Conservation (phyloP, 2,797 vertebrate species). For the Poeciliopsis infans region DNA sequence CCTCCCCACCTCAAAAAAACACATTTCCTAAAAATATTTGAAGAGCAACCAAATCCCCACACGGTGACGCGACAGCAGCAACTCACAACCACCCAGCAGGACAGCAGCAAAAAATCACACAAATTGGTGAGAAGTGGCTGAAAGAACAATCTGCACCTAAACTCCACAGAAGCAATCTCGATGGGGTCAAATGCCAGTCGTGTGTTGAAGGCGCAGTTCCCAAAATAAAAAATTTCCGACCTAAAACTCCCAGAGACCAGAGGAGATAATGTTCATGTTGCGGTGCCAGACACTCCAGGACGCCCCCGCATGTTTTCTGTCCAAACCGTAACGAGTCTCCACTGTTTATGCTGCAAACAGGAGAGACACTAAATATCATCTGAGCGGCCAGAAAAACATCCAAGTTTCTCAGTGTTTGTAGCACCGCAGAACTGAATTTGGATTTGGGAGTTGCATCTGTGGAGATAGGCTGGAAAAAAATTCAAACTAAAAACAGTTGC, state of each 20-base stretch:
- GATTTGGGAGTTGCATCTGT: background rate
- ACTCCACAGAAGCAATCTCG: background rate
- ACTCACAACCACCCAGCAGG: background rate
- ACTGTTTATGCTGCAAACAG: background rate
- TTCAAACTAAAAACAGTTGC: no score
- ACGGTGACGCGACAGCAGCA: background rate
- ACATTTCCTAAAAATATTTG: slow-evolving; percentile 3
- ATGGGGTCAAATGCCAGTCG: background rate
- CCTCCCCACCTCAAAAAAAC: background rate
- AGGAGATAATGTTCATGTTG: background rate
- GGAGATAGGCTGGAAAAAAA: background rate
- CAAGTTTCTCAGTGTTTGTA: background rate
- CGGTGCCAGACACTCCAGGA: background rate
- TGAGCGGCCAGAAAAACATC: background rate
- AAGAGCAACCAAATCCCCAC: background rate
- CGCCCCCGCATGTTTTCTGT: background rate
- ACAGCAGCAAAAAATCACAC: background rate
- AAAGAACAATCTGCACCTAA: background rate
- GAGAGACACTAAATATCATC: background rate
- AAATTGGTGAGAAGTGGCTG: slow-evolving; percentile 6
- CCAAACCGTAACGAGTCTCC: background rate
- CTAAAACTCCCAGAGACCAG: background rate
- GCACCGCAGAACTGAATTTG: background rate
- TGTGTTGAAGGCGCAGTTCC: background rate
- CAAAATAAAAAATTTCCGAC: no score